Percentiles rank a stretch among this genome's conserved stretches.
phyloP scores from a whole-genome alignment of 2,113 vertebrate species.

The Lophius piscatorius region DNA sequence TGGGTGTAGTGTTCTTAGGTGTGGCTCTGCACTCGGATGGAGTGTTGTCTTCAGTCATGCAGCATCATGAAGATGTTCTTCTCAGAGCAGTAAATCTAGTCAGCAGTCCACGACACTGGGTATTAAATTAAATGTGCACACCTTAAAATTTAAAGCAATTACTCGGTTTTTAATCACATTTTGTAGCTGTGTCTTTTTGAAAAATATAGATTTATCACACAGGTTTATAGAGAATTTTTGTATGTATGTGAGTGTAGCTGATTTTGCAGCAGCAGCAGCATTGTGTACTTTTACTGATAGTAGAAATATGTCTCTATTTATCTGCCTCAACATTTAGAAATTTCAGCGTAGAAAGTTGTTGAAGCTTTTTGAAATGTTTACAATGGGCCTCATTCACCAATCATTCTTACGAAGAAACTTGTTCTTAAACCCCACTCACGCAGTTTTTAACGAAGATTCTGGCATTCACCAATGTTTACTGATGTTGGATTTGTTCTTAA shows the following conservation, averaged over 20 bases:
- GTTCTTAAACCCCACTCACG: too few relatives aligned
- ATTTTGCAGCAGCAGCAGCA: conserved; percentile 45
- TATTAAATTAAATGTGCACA: conserved; percentile 36
- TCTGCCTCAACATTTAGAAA: conserved; percentile 2
- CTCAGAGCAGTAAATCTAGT: not conserved
- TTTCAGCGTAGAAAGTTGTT: conserved; percentile 4
- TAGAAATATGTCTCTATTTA: conserved; percentile 36
- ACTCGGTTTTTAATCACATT: conserved; percentile 43
- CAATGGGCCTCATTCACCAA: too few relatives aligned
- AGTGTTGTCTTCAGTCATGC: too few relatives aligned
- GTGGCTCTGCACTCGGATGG: too few relatives aligned
- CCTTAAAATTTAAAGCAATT: conserved; percentile 27
- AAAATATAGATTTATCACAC: conserved; percentile 36
- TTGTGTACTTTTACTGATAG: conserved; percentile 49
- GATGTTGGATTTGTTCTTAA: too few relatives aligned
- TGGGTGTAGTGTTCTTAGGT: not conserved
- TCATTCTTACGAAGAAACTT: too few relatives aligned
- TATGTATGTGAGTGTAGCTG: conserved; percentile 51
- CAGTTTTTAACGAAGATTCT: too few relatives aligned
- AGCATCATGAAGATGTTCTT: too few relatives aligned
- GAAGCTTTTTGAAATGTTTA: not conserved
- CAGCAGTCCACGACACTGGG: conserved; percentile 39
- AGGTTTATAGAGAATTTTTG: conserved; percentile 60
- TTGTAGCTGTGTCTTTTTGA: conserved; percentile 49
- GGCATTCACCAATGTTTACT: too few relatives aligned